Conservation (phyloP, 2,888 invertebrate species). For the Diaphora mendica region DNA sequence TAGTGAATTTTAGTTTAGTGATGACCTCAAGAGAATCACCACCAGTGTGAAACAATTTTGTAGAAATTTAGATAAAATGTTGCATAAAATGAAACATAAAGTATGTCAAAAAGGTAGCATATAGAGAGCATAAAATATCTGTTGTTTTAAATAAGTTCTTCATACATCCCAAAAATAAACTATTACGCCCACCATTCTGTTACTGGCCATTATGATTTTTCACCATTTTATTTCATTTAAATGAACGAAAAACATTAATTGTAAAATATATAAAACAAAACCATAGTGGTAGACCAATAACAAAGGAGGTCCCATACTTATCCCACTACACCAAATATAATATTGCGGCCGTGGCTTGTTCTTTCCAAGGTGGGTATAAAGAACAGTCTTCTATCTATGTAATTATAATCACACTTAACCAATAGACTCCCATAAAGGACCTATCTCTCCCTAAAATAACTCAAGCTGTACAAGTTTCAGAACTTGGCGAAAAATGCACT, state of each 20-base stretch:
- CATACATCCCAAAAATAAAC: constrained; percentile 51
- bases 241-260: constrained; percentile 28
- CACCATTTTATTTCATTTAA: constrained; percentile 33
- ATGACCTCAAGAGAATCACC: too few relatives aligned
- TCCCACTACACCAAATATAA: constrained; percentile 81
- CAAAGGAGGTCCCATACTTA: constrained; percentile 68
- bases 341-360: constrained; percentile 45
- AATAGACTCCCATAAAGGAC: neutral
- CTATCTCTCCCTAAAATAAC: neutral
- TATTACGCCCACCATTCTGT: constrained; percentile 54
- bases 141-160: constrained; percentile 37
- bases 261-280: constrained; percentile 54
- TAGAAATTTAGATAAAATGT: neutral
- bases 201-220: constrained; percentile 57
- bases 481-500: neutral
- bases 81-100: constrained; percentile 27
- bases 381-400: constrained; percentile 4
- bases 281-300: constrained; percentile 63
- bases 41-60: too few relatives aligned
- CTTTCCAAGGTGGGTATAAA: constrained; percentile 44
- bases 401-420: neutral
- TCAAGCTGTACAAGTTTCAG: neutral
- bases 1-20: too few relatives aligned
- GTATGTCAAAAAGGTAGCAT: constrained; percentile 50
- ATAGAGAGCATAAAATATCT: constrained; percentile 46